Evolutionary conservation across 2,113 vertebrate genomes (phyloP).

Genomic region (Penelope pileata): DNA sequence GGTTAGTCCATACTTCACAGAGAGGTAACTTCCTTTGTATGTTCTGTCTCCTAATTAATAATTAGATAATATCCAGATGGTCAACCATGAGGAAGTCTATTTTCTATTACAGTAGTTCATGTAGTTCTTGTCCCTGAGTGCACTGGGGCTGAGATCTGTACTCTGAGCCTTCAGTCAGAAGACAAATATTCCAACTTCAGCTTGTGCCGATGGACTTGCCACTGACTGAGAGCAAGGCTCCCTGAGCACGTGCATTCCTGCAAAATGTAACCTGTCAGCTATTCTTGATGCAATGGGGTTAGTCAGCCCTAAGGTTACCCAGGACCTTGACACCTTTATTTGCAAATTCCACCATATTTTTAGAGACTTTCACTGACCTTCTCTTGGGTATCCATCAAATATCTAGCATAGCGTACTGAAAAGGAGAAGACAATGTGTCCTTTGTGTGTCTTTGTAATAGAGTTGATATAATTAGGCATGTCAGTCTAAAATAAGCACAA

Average conservation of each 20-base stretch:
- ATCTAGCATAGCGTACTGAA: not conserved
- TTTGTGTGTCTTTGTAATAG: not conserved
- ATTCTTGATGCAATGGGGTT: not conserved
- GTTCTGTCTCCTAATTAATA: conserved; percentile 22
- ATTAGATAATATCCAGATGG: conserved; percentile 35
- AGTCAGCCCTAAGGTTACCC: not conserved
- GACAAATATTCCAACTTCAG: not conserved
- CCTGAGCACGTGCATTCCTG: not conserved
- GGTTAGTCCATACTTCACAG: not conserved
- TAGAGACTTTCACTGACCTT: not conserved
- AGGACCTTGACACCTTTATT: not conserved
- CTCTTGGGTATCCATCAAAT: not conserved
- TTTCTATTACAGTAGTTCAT: not conserved
- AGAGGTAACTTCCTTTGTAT: not conserved
- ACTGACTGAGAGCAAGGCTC: rapidly evolving
- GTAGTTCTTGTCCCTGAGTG: not conserved
- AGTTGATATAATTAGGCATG: not conserved
- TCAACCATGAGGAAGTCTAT: not conserved
- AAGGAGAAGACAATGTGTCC: not conserved
- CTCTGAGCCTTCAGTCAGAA: not conserved
- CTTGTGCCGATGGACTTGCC: not conserved
- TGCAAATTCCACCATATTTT: not conserved
- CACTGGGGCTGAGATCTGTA: not conserved
- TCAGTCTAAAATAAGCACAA: not conserved
- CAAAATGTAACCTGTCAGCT: not conserved